These are phyloP conservation scores for Hyphantria cunea DNA, from an alignment of 1,140 invertebrate genomes.

Conservation along the genomic window DNA sequence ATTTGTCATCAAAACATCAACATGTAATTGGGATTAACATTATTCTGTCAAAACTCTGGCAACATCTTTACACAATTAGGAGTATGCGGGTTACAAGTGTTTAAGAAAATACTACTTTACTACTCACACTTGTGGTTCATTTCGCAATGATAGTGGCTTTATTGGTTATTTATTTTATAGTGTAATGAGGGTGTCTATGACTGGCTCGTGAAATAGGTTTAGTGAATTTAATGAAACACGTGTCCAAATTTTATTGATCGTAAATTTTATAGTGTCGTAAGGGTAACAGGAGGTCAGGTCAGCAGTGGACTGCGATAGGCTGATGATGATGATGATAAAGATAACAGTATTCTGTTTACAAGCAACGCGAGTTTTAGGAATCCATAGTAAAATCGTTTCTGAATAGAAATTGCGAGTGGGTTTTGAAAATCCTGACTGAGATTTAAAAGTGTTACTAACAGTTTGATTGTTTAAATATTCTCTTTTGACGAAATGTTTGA, in stretches of 20 bases:
- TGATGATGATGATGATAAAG: too few relatives aligned
- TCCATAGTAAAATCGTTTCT: too few relatives aligned
- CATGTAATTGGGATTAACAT: constrained; percentile 15
- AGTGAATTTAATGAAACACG: constrained; percentile 18
- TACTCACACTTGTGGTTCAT: not conserved
- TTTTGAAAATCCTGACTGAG: too few relatives aligned
- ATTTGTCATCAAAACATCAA: constrained; percentile 1
- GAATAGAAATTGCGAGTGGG: too few relatives aligned
- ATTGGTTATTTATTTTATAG: constrained; percentile 27
- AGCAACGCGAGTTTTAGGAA: too few relatives aligned
- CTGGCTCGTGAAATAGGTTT: constrained; percentile 13
- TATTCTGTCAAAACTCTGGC: constrained; percentile 20
- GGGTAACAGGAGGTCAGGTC: too few relatives aligned
- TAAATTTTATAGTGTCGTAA: constrained; percentile 2
- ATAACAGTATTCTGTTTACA: too few relatives aligned
- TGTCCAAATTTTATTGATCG: constrained; percentile 9
- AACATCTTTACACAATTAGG: constrained; percentile 5
- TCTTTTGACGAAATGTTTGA: too few relatives aligned
- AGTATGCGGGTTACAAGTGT: not conserved
- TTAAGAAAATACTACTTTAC: not conserved
- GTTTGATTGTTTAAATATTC: too few relatives aligned
- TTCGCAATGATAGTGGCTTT: not conserved
- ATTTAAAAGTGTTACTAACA: too few relatives aligned
- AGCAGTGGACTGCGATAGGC: too few relatives aligned
- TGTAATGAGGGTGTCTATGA: constrained; percentile 19